Conservation (phyloP, 23 tunicate genomes). For the Ciona savignyi region DNA sequence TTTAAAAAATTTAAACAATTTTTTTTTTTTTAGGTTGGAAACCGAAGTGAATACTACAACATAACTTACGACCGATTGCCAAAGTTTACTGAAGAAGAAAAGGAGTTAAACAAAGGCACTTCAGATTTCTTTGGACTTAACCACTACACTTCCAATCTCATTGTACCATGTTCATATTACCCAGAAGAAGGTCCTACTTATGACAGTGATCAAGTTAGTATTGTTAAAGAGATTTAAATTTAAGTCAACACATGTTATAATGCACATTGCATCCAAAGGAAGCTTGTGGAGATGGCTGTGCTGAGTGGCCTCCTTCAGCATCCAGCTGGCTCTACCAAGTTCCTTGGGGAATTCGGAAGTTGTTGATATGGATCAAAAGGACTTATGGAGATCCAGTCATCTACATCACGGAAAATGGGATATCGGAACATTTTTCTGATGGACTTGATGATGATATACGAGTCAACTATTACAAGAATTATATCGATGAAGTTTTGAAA, state of each 20-base stretch:
- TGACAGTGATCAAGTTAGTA: constrained; percentile 66
- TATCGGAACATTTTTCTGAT: constrained; percentile 54
- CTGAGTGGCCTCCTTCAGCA: constrained; percentile 94
- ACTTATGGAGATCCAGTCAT: constrained; percentile 76
- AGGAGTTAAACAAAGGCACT: constrained; percentile 54
- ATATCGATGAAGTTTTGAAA: constrained; percentile 86
- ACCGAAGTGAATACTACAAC: constrained; percentile 67
- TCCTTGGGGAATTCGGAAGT: constrained; percentile 95
- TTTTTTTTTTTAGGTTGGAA: constrained; percentile 60
- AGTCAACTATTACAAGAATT: constrained; percentile 58
- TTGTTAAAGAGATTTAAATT: not conserved
- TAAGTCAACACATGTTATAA: too few relatives aligned
- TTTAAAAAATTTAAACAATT: too few relatives aligned
- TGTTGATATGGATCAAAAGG: constrained; percentile 83
- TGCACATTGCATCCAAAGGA: too few relatives aligned
- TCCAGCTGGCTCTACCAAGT: constrained; percentile 88
- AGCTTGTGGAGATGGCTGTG: constrained; percentile 67
- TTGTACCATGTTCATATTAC: constrained; percentile 44
- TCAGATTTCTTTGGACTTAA: constrained; percentile 97
- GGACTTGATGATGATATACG: constrained; percentile 66
- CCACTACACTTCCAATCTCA: constrained; percentile 91
- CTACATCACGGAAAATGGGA: constrained; percentile 97
- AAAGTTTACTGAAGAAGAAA: constrained; percentile 83
- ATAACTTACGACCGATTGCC: constrained; percentile 48
- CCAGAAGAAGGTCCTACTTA: constrained; percentile 36